phyloP scores from a whole-genome alignment of 2,888 invertebrate genomes.

The Thecophora atra region DNA sequence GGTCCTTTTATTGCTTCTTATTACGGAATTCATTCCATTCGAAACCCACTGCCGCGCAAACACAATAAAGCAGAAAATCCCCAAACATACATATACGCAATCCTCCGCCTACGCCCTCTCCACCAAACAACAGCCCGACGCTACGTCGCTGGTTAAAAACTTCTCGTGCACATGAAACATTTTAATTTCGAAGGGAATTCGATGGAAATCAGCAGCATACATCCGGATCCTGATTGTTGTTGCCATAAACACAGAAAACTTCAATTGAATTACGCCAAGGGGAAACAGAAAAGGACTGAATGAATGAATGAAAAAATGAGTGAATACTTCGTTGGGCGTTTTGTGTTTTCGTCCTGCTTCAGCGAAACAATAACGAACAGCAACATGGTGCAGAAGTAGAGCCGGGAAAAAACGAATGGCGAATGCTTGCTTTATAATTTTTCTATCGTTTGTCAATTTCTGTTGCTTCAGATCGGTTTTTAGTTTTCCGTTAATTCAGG shows the following conservation, averaged over 20 bases:
- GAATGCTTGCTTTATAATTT: too few species aligned
- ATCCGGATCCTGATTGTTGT: conserved; percentile 4
- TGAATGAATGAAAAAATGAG: conserved; percentile 2
- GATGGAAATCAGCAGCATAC: conserved; percentile 53
- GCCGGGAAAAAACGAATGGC: too few species aligned
- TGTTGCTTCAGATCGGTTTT: too few species aligned
- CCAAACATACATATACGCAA: not conserved
- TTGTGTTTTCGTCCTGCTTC: too few species aligned
- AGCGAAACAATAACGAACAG: too few species aligned
- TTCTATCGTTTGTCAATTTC: too few species aligned
- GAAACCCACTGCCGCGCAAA: not conserved
- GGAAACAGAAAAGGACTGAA: not conserved
- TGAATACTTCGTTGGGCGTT: conserved; percentile 2
- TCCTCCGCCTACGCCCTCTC: too few species aligned
- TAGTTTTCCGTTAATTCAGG: not conserved
- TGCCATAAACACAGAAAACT: not conserved
- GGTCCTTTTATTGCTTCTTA: conserved; percentile 20
- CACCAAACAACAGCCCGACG: too few species aligned
- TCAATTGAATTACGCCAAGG: conserved; percentile 3
- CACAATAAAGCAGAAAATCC: not conserved
- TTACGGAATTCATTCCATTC: conserved; percentile 13
- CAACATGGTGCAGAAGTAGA: not conserved
- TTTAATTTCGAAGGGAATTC: conserved; percentile 58
- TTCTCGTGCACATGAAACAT: conserved; percentile 60
- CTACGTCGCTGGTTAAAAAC: conserved; percentile 42